Percentiles rank a stretch among this genome's conserved stretches.
Conservation (phyloP, 2,888 invertebrate genomes). For the Mesodorylaimus sp. region DNA sequence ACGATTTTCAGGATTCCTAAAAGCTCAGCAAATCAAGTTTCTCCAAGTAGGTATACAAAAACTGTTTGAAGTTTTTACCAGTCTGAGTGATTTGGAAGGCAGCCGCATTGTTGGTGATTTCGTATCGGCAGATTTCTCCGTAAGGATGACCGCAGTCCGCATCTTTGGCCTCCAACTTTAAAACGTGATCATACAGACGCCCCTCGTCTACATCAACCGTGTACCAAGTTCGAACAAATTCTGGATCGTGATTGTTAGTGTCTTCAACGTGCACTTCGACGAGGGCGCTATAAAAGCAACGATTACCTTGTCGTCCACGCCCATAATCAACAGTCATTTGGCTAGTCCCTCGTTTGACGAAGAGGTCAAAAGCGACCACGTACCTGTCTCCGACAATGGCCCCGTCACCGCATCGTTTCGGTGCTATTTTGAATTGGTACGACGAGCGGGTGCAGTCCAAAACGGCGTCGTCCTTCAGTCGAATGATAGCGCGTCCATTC, state of each 20-base stretch:
- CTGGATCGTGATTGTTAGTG: conserved; percentile 84
- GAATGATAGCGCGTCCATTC: conserved; percentile 56
- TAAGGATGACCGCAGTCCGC: conserved; percentile 83
- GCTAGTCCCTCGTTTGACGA: too few species aligned
- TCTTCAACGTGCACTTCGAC: conserved; percentile 85
- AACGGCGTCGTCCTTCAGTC: conserved; percentile 48
- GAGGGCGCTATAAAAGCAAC: conserved; percentile 51
- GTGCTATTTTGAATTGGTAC: conserved; percentile 86
- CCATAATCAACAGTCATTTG: too few species aligned
- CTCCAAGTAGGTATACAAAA: too few species aligned
- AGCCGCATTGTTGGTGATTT: conserved; percentile 48
- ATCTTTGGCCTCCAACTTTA: conserved; percentile 75
- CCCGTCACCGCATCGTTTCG: conserved; percentile 52
- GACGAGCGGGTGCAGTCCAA: conserved; percentile 82
- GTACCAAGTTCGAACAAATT: conserved; percentile 73
- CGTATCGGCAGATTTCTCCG: conserved; percentile 91
- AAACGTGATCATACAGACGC: conserved; percentile 59
- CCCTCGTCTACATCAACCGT: conserved; percentile 77
- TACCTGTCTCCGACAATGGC: too few species aligned
- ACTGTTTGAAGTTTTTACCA: too few species aligned
- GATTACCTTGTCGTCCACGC: conserved; percentile 10
- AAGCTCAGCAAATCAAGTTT: too few species aligned
- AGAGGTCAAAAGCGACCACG: conserved; percentile 63
- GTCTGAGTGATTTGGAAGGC: neutral
- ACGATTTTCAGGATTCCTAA: conserved; percentile 64